Conservation (phyloP, 2,888 invertebrate species). For the Spialia ferax region DNA sequence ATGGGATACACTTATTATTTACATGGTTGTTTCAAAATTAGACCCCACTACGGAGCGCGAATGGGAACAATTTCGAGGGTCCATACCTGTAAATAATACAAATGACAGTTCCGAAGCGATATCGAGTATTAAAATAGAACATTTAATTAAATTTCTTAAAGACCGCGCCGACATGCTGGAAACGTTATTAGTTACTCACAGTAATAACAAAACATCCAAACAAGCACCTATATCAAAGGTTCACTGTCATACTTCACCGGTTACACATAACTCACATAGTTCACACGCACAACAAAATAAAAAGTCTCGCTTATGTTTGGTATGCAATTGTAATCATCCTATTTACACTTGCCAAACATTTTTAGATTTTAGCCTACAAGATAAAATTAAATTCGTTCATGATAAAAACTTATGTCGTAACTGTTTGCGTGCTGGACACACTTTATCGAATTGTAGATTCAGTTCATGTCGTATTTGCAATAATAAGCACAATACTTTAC, state of each 20-base stretch:
- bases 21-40: constrained; percentile 47
- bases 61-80: constrained; percentile 47
- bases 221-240: constrained; percentile 3
- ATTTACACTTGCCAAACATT: constrained; percentile 43
- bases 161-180: constrained; percentile 44
- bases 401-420: constrained; percentile 41
- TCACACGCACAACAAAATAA: constrained; percentile 16
- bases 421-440: constrained; percentile 42
- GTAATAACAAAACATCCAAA: constrained; percentile 16
- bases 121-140: constrained; percentile 36
- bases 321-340: constrained; percentile 39
- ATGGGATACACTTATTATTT: constrained; percentile 49
- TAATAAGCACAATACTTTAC: constrained; percentile 38
- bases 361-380: constrained; percentile 22
- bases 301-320: constrained; percentile 32
- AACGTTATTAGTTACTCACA: constrained; percentile 30
- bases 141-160: constrained; percentile 43
- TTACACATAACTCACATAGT: background rate
- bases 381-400: constrained; percentile 30
- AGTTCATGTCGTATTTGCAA: constrained; percentile 40
- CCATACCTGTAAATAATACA: constrained; percentile 9
- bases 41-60: constrained; percentile 46
- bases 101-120: background rate
- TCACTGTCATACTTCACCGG: constrained; percentile 22
- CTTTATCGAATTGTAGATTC: constrained; percentile 33